Evolutionary conservation across 2,113 vertebrate genomes (phyloP).

Genomic region (Microtus montanus): DNA sequence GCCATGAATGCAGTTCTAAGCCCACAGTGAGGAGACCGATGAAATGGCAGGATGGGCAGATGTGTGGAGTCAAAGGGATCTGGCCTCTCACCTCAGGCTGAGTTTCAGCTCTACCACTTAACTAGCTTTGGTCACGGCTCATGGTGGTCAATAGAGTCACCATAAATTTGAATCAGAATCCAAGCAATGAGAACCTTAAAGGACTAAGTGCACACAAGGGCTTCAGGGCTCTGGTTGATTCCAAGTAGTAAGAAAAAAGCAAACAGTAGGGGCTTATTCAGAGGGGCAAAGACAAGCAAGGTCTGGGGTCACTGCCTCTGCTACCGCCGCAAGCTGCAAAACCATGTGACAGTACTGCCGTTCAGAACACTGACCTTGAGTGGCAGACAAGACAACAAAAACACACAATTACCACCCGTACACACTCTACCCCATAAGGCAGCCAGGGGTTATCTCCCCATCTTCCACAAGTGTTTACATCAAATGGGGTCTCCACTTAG

Average conservation of each 20-base stretch:
- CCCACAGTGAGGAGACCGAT: background rate
- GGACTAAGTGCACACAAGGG: background rate
- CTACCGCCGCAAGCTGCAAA: background rate
- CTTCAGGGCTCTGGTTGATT: background rate
- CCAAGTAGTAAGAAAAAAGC: background rate
- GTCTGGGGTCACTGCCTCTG: background rate
- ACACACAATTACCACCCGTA: background rate
- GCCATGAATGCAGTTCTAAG: background rate
- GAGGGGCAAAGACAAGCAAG: conserved; percentile 20
- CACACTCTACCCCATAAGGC: background rate
- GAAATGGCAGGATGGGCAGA: rapidly evolving
- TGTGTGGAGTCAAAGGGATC: too few species aligned
- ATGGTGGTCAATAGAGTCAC: background rate
- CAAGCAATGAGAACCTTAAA: background rate
- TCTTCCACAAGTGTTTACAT: background rate
- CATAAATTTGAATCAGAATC: background rate
- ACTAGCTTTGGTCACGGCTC: background rate
- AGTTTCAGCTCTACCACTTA: background rate
- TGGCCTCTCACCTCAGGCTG: background rate
- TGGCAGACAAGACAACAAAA: background rate
- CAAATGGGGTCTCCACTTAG: conserved; percentile 34
- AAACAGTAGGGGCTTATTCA: background rate
- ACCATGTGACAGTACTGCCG: rapidly evolving
- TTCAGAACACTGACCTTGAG: background rate
- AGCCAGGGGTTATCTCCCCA: background rate